phyloP scores from a whole-genome alignment of 1,140 invertebrate genomes.

The Drosophila arawakana region DNA sequence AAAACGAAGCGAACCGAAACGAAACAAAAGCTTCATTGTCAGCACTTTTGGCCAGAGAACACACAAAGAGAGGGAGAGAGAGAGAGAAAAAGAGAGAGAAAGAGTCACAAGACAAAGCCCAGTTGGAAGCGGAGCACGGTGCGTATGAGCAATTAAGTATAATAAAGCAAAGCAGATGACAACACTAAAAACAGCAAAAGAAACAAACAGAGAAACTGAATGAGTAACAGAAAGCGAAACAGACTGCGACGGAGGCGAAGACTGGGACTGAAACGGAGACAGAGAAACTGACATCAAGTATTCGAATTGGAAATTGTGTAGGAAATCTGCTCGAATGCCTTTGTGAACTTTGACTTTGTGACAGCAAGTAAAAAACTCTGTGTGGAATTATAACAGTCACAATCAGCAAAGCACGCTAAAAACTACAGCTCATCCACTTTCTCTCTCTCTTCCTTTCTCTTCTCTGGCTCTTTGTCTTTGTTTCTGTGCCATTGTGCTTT shows the following conservation, averaged over 20 bases:
- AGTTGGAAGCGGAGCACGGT: constrained; percentile 43
- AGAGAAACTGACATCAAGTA: constrained; percentile 17
- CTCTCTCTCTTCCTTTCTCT: not conserved
- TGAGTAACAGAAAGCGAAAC: not conserved
- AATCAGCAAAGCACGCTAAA: not conserved
- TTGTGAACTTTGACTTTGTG: constrained; percentile 18
- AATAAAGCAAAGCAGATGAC: constrained; percentile 58
- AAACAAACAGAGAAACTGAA: constrained; percentile 7
- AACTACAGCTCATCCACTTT: not conserved
- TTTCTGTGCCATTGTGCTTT: not conserved
- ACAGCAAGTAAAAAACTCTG: constrained; percentile 2
- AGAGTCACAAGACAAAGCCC: constrained; percentile 14
- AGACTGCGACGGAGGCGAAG: too few relatives aligned
- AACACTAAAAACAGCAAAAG: constrained; percentile 17
- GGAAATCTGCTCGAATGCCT: constrained; percentile 58
- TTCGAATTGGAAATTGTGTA: constrained; percentile 54
- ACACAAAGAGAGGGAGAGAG: not conserved
- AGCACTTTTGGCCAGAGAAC: constrained; percentile 50
- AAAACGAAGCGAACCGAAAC: constrained; percentile 40
- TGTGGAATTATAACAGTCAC: not conserved
- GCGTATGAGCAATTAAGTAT: constrained; percentile 72
- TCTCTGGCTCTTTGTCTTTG: not conserved
- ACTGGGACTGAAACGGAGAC: not conserved
- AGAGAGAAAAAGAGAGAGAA: not conserved
- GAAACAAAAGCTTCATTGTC: constrained; percentile 53